Conservation (phyloP, 37 sponge, comb jelly and placozoan species). For the Dysidea cf. avara region DNA sequence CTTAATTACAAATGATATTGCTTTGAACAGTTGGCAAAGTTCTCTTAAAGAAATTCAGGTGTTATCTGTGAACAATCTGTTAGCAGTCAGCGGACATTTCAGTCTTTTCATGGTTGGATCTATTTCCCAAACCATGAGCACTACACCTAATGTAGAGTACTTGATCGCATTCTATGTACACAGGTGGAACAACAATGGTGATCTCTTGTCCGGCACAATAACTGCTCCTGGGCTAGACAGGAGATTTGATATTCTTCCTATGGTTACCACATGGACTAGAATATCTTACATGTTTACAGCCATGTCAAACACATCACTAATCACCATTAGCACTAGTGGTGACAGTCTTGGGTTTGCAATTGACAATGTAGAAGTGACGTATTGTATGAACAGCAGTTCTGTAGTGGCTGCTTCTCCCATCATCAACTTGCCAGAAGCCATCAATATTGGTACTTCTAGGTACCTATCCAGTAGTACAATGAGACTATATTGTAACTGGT, state of each 20-base stretch:
- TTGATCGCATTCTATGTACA: slow-evolving; percentile 4
- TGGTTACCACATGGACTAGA: slow-evolving; percentile 7
- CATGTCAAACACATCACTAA: neutral
- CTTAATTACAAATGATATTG: neutral
- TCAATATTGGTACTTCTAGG: neutral
- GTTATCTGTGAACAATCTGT: neutral
- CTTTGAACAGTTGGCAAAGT: slow-evolving; percentile 4
- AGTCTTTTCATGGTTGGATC: slow-evolving; percentile 20
- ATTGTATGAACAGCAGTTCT: slow-evolving; percentile 7
- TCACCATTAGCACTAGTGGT: slow-evolving; percentile 7
- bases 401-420: neutral
- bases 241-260: neutral
- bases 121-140: slow-evolving; percentile 34
- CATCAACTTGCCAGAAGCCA: slow-evolving; percentile 12
- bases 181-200: neutral
- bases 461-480: neutral
- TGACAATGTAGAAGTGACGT: slow-evolving; percentile 29
- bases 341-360: slow-evolving; percentile 12
- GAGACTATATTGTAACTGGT: slow-evolving; percentile 20
- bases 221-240: slow-evolving; percentile 13
- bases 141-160: slow-evolving; percentile 10
- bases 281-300: slow-evolving; percentile 33
- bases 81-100: slow-evolving; percentile 36
- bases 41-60: neutral
- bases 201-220: neutral